A percentile compares a stretch with the other conserved stretches of the same genome.
Evolutionary conservation across 2,797 vertebrate species (phyloP).

Genomic region (Poeciliopsis infans): DNA sequence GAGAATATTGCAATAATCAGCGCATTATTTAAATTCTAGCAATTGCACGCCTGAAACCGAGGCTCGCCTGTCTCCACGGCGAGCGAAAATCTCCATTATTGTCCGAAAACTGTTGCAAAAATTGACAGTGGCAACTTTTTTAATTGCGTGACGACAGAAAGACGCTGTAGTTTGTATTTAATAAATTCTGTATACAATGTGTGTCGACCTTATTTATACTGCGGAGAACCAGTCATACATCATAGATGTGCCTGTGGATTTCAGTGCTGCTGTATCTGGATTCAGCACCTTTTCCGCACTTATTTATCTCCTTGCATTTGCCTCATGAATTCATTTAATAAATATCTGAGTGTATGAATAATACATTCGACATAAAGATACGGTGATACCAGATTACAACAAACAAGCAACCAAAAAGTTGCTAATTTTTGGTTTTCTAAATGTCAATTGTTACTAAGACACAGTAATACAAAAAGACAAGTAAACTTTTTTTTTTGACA

Average conservation of each 20-base stretch:
- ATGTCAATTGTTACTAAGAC: not conserved
- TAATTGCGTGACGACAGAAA: not conserved
- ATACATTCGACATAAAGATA: not conserved
- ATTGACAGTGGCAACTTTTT: not conserved
- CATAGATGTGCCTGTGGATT: not conserved
- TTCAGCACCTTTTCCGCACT: not conserved
- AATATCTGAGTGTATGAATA: not conserved
- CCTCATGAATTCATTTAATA: not conserved
- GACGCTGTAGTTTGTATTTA: not conserved
- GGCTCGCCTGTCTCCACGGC: not conserved
- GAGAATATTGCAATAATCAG: constrained; percentile 17
- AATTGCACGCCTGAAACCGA: constrained; percentile 2
- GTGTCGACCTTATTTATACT: not conserved
- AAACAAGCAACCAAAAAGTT: not conserved
- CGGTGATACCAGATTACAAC: not conserved
- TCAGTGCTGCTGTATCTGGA: not conserved
- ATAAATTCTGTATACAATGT: not conserved
- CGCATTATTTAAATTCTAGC: constrained; percentile 7
- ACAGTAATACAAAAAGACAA: not conserved
- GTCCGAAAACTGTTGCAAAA: not conserved
- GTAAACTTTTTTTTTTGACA: not conserved
- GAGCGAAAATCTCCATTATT: not conserved
- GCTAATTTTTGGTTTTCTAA: not conserved
- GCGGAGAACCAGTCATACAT: not conserved
- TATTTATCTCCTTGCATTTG: not conserved